Conservation (phyloP, 2,113 vertebrate species). For the Gymnocephalus cernua region DNA sequence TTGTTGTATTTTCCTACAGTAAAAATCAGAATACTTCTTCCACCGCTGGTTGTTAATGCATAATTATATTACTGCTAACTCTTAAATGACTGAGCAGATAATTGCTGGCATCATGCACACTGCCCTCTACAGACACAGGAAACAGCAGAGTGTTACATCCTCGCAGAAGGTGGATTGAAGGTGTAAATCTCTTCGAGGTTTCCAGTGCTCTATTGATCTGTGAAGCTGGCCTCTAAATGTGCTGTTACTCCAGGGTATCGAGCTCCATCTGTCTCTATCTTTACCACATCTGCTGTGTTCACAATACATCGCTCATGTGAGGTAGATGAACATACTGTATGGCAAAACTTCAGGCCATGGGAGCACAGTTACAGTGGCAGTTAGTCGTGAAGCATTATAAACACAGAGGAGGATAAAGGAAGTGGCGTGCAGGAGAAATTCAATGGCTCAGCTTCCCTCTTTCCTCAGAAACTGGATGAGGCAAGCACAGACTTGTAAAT, state of each 20-base stretch:
- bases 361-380: neutral
- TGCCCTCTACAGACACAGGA: neutral
- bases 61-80: neutral
- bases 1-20: neutral
- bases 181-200: slow-evolving; percentile 41
- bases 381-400: neutral
- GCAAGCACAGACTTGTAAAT: slow-evolving; percentile 24
- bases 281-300: slow-evolving; percentile 24
- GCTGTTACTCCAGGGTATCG: neutral
- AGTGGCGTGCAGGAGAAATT: neutral
- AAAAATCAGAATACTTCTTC: neutral
- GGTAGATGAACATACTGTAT: neutral
- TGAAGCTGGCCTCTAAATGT: slow-evolving; percentile 30
- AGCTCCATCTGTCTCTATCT: slow-evolving; percentile 29
- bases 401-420: neutral
- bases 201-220: slow-evolving; percentile 47
- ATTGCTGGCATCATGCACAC: neutral
- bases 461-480: slow-evolving; percentile 34
- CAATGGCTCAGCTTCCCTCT: neutral
- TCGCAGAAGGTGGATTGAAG: neutral
- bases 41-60: neutral
- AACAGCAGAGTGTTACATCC: slow-evolving; percentile 12
- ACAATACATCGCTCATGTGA: neutral
- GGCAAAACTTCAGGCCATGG: neutral
- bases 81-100: neutral